These are phyloP conservation scores for Lasioglossum vierecki DNA, from an alignment of 2,888 invertebrate genomes.

Conservation along the genomic window DNA sequence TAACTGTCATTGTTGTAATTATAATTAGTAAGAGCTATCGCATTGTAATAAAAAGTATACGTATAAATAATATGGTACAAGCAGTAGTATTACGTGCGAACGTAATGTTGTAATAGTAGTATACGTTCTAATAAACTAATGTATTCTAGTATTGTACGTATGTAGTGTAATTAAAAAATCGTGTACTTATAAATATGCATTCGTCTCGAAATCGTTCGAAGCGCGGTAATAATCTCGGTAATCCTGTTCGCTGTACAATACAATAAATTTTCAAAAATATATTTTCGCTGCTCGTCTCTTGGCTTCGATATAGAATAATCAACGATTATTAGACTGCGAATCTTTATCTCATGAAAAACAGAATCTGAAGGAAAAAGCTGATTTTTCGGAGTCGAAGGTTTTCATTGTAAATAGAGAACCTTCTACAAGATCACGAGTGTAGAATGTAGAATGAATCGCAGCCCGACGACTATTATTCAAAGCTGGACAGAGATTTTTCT, in stretches of 20 bases:
- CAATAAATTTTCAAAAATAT: slow-evolving; percentile 5
- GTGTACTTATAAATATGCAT: slow-evolving; percentile 15
- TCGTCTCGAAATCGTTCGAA: background rate
- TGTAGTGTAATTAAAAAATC: slow-evolving; percentile 9
- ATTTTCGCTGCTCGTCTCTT: background rate
- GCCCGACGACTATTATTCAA: background rate
- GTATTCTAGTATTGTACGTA: slow-evolving; percentile 11
- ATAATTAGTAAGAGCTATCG: background rate
- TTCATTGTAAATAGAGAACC: background rate
- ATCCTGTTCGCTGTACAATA: background rate
- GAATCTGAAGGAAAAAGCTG: background rate
- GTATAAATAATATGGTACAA: slow-evolving; percentile 25
- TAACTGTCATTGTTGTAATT: background rate
- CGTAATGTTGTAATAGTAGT: slow-evolving; percentile 18
- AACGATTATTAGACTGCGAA: background rate
- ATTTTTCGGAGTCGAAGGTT: background rate
- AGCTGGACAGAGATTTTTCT: background rate
- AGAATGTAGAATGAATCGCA: background rate
- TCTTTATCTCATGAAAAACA: background rate
- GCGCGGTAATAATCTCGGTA: slow-evolving; percentile 17
- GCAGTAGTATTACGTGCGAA: slow-evolving; percentile 5
- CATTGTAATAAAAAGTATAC: slow-evolving; percentile 12
- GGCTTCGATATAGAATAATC: background rate
- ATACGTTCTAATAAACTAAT: slow-evolving; percentile 10
- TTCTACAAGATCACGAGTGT: background rate